Evolutionary conservation across 2,113 vertebrate species (phyloP).

Genomic region (Cisticola juncidis): DNA sequence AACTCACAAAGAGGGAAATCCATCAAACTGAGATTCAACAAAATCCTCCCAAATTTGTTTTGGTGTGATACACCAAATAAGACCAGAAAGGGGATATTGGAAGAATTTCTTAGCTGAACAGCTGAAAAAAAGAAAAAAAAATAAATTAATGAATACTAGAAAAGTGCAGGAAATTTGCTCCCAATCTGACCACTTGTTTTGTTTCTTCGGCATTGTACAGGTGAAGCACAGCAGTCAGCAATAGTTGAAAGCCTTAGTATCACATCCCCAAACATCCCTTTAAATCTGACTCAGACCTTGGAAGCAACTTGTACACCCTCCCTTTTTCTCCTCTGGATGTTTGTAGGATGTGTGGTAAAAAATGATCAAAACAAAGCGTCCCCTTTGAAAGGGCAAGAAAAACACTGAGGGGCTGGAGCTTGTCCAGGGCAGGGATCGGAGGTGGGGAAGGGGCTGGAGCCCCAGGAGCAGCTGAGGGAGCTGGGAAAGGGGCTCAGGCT

Average conservation of each 20-base stretch:
- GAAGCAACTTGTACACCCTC: accelerated
- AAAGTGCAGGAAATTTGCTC: neutral
- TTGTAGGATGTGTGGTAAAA: neutral
- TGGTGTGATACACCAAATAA: accelerated
- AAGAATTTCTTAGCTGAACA: neutral
- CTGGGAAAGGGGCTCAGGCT: neutral
- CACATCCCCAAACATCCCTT: neutral
- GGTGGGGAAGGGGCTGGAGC: neutral
- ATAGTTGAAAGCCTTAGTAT: accelerated
- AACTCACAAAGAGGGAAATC: neutral
- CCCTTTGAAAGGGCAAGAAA: neutral
- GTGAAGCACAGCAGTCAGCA: neutral
- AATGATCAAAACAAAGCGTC: neutral
- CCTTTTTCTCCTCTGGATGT: neutral
- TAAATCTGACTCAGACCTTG: neutral
- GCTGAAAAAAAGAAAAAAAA: neutral
- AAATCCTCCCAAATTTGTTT: neutral
- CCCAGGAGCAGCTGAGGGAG: neutral
- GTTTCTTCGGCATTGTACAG: neutral
- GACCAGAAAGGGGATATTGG: neutral
- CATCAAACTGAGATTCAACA: neutral
- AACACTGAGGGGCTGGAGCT: accelerated
- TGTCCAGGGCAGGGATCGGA: neutral
- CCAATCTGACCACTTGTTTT: neutral
- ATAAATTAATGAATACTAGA: neutral